Evolutionary conservation across 2,113 vertebrate species (phyloP), one percentile per base, ranked within the genome.

Genomic region (Gobiocypris rarus): DNA sequence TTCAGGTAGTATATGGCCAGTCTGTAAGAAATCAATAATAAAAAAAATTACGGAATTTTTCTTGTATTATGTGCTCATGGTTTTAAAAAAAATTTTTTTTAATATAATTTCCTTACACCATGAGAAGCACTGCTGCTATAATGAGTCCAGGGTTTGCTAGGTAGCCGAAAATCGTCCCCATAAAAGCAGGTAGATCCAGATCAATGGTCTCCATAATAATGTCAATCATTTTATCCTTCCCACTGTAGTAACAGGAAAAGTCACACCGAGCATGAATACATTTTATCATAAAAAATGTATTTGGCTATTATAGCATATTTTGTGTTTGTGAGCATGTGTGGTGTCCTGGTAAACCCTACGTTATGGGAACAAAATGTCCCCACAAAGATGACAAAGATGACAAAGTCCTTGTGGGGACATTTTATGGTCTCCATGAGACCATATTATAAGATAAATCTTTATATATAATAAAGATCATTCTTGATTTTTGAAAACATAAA

Each of bases 1-100:
- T 98, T 98, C 84, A 99, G 94, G 86, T 99, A 99, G 89, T 99
- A 99, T 88, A 99, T 99, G 85, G 97, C 97, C 10, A 99, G 93
- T 63, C 98, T 99, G 89, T 24, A 88, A 93, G 83, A 56, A 80
- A 31, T 83, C 5, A 3, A 75, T 58, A 70, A 48, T 9, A 43
- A 13, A 56, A 13, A 56, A 31, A 34, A 11, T 9, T 54, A 50
- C 14, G 9, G 6, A n/a, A 24, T 41, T 73, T 41, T 45, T 13
- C 9, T 13, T 45, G 11, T 45, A 45, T 6, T n/a, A 45, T 14
- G 38, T n/a, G 69, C 24, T 45, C 2, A 11, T 6, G 34, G 34
- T 58, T 1, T 0, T 45, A 38, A 5, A 38, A n/a, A n/a, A n/a
- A n/a, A n/a, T n/a, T n/a, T n/a, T n/a, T n/a, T n/a, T n/a, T n/a